Conservation (phyloP, 2,888 invertebrate genomes). For the Ptychoptera contaminata region DNA sequence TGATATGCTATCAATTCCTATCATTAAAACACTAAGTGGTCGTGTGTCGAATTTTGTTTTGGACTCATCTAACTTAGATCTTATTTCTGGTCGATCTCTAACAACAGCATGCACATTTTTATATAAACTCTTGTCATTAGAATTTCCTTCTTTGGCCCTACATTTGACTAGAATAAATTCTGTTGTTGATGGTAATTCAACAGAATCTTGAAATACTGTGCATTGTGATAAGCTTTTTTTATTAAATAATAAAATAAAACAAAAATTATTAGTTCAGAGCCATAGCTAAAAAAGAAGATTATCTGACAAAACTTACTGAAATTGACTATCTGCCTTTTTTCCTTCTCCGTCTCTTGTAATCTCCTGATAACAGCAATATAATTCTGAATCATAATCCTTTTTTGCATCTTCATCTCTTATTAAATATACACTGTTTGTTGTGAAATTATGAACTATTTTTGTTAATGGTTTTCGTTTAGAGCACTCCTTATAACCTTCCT, state of each 20-base stretch:
- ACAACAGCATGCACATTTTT: slow-evolving; percentile 37
- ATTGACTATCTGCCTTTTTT: slow-evolving; percentile 19
- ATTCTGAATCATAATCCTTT: slow-evolving; percentile 14
- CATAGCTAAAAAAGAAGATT: neutral
- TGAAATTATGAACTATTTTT: slow-evolving; percentile 17
- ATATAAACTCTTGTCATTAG: slow-evolving; percentile 8
- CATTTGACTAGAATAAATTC: slow-evolving; percentile 38
- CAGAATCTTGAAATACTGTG: slow-evolving; percentile 28
- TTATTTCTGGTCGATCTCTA: slow-evolving; percentile 33
- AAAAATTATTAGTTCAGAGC: neutral
- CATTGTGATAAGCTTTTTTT: slow-evolving; percentile 25
- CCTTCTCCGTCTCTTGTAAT: slow-evolving; percentile 19
- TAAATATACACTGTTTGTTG: slow-evolving; percentile 18
- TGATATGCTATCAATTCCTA: slow-evolving; percentile 79
- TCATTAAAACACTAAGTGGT: slow-evolving; percentile 49
- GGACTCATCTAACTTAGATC: slow-evolving; percentile 26
- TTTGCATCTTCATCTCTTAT: slow-evolving; percentile 18
- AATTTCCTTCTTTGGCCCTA: too few species aligned
- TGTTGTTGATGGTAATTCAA: slow-evolving; percentile 23
- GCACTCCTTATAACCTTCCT: slow-evolving; percentile 38
- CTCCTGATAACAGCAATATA: slow-evolving; percentile 22
- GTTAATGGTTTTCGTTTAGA: slow-evolving; percentile 24
- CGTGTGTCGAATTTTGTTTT: slow-evolving; percentile 28
- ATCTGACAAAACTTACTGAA: neutral
- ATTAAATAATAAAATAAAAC: neutral